These are phyloP conservation scores for Temnothorax ravouxi DNA, from an alignment of 2,888 invertebrate species.

Conservation along the genomic window DNA sequence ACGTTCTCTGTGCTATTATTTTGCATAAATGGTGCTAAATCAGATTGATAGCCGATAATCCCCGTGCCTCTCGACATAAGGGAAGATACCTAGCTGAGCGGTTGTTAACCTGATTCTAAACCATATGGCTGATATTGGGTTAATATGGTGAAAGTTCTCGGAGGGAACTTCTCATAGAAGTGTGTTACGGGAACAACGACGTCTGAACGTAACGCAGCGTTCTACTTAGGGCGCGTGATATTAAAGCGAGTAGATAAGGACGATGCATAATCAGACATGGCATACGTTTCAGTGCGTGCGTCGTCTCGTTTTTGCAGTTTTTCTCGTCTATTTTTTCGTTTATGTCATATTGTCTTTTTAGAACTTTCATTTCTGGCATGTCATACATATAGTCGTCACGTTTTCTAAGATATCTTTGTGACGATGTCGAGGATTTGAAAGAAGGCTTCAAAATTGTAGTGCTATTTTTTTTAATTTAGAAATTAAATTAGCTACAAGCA, in stretches of 20 bases:
- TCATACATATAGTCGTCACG: not conserved
- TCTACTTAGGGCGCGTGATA: constrained; percentile 75
- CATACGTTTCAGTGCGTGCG: constrained; percentile 17
- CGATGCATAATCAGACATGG: constrained; percentile 65
- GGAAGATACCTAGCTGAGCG: constrained; percentile 52
- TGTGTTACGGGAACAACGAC: constrained; percentile 76
- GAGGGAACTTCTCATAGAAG: constrained; percentile 74
- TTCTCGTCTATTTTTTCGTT: not conserved
- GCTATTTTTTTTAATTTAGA: not conserved
- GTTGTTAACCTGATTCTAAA: constrained; percentile 74
- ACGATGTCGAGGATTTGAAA: not conserved
- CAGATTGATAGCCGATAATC: constrained; percentile 49
- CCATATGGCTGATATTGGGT: constrained; percentile 75
- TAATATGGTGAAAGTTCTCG: constrained; percentile 77
- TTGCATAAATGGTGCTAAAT: constrained; percentile 48
- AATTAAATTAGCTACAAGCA: not conserved
- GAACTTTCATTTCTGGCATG: constrained; percentile 8
- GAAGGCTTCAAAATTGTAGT: not conserved
- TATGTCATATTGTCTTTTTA: not conserved
- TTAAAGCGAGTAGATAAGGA: constrained; percentile 74
- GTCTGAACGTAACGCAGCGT: constrained; percentile 75
- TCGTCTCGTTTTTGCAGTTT: not conserved
- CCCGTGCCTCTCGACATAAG: constrained; percentile 19
- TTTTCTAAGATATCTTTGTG: not conserved
- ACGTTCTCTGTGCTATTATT: constrained; percentile 16